Percentiles rank a stretch among this genome's conserved stretches.
phyloP scores from a whole-genome alignment of 2,888 invertebrate genomes.

The Noctuana brunneofusca region DNA sequence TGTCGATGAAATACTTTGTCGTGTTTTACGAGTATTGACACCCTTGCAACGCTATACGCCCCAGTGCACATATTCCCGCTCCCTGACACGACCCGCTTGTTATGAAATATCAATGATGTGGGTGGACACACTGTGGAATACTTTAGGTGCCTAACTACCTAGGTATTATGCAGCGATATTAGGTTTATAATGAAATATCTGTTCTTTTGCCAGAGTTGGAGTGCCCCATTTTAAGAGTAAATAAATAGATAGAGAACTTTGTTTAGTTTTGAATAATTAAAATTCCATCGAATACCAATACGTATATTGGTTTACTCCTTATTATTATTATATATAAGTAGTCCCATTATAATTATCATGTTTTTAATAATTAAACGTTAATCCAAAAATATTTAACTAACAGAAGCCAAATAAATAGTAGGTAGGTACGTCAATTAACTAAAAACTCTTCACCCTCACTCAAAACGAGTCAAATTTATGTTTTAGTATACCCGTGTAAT shows the following conservation, averaged over 20 bases:
- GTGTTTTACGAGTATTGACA: constrained; percentile 71
- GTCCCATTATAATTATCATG: too few species aligned
- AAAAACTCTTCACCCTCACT: constrained; percentile 30
- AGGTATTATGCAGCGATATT: too few species aligned
- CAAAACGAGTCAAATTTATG: constrained; percentile 19
- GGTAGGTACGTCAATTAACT: constrained; percentile 21
- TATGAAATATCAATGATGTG: constrained; percentile 61
- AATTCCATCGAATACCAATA: too few species aligned
- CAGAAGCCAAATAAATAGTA: not conserved
- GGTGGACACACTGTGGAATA: constrained; percentile 22
- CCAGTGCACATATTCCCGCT: constrained; percentile 51
- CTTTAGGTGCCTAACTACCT: too few species aligned
- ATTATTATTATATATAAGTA: too few species aligned
- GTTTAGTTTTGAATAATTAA: too few species aligned
- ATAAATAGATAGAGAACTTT: too few species aligned
- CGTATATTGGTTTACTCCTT: too few species aligned
- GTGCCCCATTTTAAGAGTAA: too few species aligned
- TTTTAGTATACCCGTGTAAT: constrained; percentile 59
- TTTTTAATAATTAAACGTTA: not conserved
- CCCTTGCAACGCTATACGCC: constrained; percentile 53
- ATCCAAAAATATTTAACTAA: not conserved
- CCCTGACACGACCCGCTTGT: constrained; percentile 64
- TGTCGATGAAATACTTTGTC: constrained; percentile 77
- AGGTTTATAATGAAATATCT: too few species aligned
- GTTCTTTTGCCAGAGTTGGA: too few species aligned